Conservation (phyloP, 1,140 invertebrate species). For the Cyphomyrmex costatus region DNA sequence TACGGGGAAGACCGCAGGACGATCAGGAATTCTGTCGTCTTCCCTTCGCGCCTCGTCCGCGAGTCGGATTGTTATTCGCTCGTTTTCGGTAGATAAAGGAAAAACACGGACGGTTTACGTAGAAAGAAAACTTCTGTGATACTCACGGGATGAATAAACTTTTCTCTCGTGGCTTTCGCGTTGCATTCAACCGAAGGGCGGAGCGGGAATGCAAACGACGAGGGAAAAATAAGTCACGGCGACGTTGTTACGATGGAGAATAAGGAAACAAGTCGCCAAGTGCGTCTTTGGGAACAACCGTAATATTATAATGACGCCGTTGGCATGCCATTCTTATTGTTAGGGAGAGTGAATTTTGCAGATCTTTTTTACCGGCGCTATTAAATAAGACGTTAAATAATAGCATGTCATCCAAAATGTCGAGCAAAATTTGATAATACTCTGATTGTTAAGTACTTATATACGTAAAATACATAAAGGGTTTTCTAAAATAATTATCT, state of each 20-base stretch:
- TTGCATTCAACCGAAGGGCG: conserved; percentile 8
- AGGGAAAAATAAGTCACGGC: conserved; percentile 38
- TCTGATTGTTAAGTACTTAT: neutral
- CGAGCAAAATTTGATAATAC: neutral
- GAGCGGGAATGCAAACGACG: neutral
- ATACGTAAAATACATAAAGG: neutral
- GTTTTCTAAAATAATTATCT: neutral
- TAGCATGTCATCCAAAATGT: neutral
- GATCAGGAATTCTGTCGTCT: conserved; percentile 61
- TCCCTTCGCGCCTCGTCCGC: neutral
- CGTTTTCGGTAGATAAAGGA: conserved; percentile 5
- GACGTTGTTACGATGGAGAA: conserved; percentile 30
- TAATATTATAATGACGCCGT: conserved; percentile 34
- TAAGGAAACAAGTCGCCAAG: conserved; percentile 36
- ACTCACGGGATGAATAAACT: conserved; percentile 48
- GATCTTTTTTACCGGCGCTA: neutral
- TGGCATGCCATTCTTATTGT: conserved; percentile 20
- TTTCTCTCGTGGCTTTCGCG: conserved; percentile 7
- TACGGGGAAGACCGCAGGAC: conserved; percentile 47
- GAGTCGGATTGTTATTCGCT: conserved; percentile 20
- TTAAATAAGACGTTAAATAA: neutral
- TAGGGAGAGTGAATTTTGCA: conserved; percentile 6
- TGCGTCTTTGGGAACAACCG: conserved; percentile 32
- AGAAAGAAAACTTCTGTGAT: conserved; percentile 6
- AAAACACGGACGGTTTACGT: conserved; percentile 11